A percentile compares a stretch with the other conserved stretches of the same genome.
phyloP scores from a whole-genome alignment of 2,888 invertebrate species.

The Eulithis testata region DNA sequence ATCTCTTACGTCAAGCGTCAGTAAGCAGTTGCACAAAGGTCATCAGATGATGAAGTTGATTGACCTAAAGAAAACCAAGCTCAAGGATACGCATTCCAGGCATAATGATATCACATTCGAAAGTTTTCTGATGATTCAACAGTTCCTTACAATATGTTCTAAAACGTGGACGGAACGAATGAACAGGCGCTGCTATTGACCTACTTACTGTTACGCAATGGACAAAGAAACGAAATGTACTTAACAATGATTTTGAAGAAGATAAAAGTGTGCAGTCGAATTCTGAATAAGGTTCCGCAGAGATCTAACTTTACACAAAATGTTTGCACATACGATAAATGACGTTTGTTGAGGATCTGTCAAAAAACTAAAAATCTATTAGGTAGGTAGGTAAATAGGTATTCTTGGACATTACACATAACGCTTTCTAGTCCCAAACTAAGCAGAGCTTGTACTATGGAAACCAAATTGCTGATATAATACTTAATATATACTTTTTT shows the following conservation, averaged over 20 bases:
- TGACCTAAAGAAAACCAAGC: constrained; percentile 14
- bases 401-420: no score
- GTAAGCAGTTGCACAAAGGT: no score
- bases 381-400: no score
- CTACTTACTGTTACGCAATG: constrained; percentile 53
- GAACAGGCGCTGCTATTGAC: constrained; percentile 53
- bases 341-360: no score
- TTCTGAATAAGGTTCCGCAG: neutral
- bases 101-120: constrained; percentile 23
- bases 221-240: constrained; percentile 38
- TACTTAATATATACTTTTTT: no score
- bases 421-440: no score
- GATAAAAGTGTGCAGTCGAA: constrained; percentile 19
- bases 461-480: no score
- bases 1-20: neutral
- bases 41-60: constrained; percentile 14
- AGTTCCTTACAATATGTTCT: constrained; percentile 18
- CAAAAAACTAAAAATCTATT: no score
- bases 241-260: constrained; percentile 35
- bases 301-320: neutral
- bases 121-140: constrained; percentile 28
- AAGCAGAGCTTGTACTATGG: no score
- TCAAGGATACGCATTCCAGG: constrained; percentile 28
- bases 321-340: no score
- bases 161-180: constrained; percentile 19